Percentiles rank a stretch among this genome's conserved stretches.
Evolutionary conservation across 2,113 vertebrate species (phyloP).

Genomic region (Pelmatolapia mariae): DNA sequence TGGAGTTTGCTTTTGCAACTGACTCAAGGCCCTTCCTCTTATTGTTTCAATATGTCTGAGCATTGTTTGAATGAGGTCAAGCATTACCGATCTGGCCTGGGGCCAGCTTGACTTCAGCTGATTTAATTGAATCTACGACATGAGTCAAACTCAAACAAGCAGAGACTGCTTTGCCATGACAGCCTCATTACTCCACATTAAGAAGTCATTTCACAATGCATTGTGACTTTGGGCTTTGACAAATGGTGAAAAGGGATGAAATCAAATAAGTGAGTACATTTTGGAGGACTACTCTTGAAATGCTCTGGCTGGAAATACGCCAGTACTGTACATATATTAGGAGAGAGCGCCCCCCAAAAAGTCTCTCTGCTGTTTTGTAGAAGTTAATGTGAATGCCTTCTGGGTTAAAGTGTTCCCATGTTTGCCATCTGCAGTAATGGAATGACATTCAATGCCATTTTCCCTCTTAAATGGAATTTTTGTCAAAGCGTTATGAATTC

Average conservation of each 20-base stretch:
- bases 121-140: conserved; percentile 74
- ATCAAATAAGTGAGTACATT: conserved; percentile 63
- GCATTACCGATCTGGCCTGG: conserved; percentile 68
- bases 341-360: neutral
- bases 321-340: conserved; percentile 12
- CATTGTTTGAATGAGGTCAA: conserved; percentile 76
- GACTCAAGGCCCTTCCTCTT: conserved; percentile 71
- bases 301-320: conserved; percentile 13
- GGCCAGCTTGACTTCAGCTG: conserved; percentile 70
- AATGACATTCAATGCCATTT: conserved; percentile 66
- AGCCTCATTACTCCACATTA: conserved; percentile 75
- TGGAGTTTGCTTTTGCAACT: conserved; percentile 65
- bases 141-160: conserved; percentile 76
- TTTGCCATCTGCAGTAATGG: conserved; percentile 59
- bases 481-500: conserved; percentile 60
- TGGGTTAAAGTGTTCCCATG: conserved; percentile 58
- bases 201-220: conserved; percentile 69
- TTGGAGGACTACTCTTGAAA: conserved; percentile 36
- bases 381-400: conserved; percentile 59
- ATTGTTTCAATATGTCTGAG: conserved; percentile 75
- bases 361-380: conserved; percentile 36
- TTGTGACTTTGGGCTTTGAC: conserved; percentile 67
- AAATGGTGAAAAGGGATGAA: conserved; percentile 61
- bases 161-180: conserved; percentile 68
- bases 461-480: conserved; percentile 64